Percentiles rank a stretch among this genome's conserved stretches.
phyloP scores from a whole-genome alignment of 35 echinoderm and acorn worm genomes.

The Strongylocentrotus purpuratus region DNA sequence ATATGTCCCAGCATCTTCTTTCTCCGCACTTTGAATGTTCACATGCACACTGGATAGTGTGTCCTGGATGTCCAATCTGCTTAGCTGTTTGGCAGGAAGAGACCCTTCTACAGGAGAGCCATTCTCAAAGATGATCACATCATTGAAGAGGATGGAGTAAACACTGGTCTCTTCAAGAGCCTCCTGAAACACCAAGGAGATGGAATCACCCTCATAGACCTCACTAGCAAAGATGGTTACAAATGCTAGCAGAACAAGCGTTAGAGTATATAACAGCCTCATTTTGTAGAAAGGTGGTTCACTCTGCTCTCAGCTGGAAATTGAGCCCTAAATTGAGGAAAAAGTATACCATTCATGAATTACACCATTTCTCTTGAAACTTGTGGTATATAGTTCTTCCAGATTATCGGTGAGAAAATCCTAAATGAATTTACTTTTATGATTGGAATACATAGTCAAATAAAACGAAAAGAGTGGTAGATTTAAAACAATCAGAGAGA shows the following conservation, averaged over 20 bases:
- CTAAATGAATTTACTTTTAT: too few species aligned
- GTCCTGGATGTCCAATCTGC: not conserved
- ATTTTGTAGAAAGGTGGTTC: not conserved
- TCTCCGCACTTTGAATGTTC: not conserved
- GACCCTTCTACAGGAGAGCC: not conserved
- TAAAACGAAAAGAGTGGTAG: too few species aligned
- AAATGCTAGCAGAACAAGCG: not conserved
- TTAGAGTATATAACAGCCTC: not conserved
- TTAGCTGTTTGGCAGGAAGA: not conserved
- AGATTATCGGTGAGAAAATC: too few species aligned
- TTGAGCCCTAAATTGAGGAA: not conserved
- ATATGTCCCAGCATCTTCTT: not conserved
- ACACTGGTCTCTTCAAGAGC: not conserved
- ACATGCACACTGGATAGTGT: not conserved
- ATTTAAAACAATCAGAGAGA: too few species aligned
- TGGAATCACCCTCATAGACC: not conserved
- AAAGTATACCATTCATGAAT: not conserved
- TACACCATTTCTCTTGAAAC: not conserved
- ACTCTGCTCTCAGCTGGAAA: not conserved
- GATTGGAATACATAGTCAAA: too few species aligned
- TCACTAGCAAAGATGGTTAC: not conserved
- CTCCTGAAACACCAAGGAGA: not conserved
- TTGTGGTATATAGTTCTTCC: too few species aligned
- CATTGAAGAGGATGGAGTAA: slow-evolving; percentile 6
- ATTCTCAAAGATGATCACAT: not conserved